Evolutionary conservation across 2,113 vertebrate genomes (phyloP).

Genomic region (Ictidomys tridecemlineatus): DNA sequence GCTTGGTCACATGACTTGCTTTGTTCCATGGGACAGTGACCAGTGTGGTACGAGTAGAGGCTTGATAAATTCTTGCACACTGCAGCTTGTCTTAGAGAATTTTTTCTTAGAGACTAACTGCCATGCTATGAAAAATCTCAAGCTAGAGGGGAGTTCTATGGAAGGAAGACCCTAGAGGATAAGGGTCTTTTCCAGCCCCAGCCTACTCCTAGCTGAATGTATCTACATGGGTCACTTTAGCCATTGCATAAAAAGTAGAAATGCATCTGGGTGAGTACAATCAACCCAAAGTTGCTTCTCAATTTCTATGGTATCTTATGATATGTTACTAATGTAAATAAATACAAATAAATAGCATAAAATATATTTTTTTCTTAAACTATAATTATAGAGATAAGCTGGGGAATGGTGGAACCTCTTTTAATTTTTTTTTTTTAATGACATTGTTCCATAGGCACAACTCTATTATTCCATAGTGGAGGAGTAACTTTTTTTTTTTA

Average conservation of each 20-base stretch:
- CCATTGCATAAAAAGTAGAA: neutral
- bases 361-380: conserved; percentile 27
- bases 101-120: neutral
- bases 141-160: neutral
- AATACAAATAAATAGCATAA: neutral
- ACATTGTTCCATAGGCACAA: neutral
- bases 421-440: neutral
- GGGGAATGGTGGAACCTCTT: neutral
- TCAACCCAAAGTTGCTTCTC: neutral
- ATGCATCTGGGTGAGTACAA: neutral
- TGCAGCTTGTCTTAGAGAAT: neutral
- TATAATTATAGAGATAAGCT: neutral
- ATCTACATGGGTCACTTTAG: neutral
- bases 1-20: neutral
- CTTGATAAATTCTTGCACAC: neutral
- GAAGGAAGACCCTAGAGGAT: neutral
- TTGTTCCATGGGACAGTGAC: neutral
- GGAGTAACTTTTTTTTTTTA: neutral
- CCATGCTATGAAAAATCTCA: neutral
- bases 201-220: neutral
- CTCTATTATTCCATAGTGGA: neutral
- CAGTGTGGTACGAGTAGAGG: neutral
- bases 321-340: neutral
- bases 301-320: neutral
- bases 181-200: neutral